Conservation (phyloP, 2,113 vertebrate genomes). For the Ictalurus furcatus region DNA sequence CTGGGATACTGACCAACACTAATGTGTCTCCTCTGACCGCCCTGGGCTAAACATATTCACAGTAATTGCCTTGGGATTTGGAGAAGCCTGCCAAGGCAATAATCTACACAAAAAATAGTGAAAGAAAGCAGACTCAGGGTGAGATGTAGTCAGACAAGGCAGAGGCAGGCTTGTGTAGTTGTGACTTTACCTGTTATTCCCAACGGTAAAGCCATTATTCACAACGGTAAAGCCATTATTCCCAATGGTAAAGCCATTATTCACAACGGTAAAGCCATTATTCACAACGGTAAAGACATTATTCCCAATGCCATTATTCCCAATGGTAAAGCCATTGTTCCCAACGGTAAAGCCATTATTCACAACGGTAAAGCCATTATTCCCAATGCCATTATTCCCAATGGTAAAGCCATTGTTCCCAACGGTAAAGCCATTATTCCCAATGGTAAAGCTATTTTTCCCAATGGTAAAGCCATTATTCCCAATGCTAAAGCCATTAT, state of each 20-base stretch:
- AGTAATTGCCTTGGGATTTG: slow-evolving; percentile 33
- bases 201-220: slow-evolving; percentile 62
- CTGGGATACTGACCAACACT: slow-evolving; percentile 56
- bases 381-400: too few relatives aligned
- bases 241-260: neutral
- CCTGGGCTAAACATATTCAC: slow-evolving; percentile 50
- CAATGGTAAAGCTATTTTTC: too few relatives aligned
- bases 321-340: too few relatives aligned
- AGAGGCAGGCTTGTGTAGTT: slow-evolving; percentile 32
- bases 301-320: too few relatives aligned
- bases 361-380: too few relatives aligned
- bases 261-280: slow-evolving; percentile 19
- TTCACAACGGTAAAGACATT: slow-evolving; percentile 12
- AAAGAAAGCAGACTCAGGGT: slow-evolving; percentile 27
- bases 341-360: too few relatives aligned
- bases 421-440: too few relatives aligned
- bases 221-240: slow-evolving; percentile 54
- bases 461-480: too few relatives aligned
- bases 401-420: too few relatives aligned
- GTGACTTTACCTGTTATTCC: slow-evolving; percentile 58
- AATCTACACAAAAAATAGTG: neutral
- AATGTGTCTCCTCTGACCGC: slow-evolving; percentile 54
- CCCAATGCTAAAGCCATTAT: too few relatives aligned
- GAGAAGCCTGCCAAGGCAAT: neutral
- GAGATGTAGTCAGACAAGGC: slow-evolving; percentile 35